phyloP scores from a whole-genome alignment of 2,888 invertebrate genomes.

The Nyleta sp. region DNA sequence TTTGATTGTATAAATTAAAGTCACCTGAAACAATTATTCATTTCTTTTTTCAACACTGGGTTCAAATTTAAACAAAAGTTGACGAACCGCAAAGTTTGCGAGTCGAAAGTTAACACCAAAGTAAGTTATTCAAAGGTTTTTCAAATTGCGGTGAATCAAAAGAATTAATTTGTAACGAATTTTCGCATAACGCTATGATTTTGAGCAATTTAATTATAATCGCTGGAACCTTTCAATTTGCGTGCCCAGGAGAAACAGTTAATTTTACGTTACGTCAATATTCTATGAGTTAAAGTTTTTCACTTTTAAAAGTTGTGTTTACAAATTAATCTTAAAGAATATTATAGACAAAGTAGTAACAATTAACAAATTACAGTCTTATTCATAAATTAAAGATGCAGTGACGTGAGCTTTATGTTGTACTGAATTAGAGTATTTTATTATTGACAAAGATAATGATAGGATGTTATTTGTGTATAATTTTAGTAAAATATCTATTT shows the following conservation, averaged over 20 bases:
- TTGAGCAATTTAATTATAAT: not conserved
- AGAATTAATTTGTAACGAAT: conserved; percentile 3
- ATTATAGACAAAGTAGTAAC: not conserved
- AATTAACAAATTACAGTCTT: not conserved
- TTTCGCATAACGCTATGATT: not conserved
- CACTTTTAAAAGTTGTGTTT: not conserved
- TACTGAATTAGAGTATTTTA: too few species aligned
- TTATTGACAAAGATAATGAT: too few species aligned
- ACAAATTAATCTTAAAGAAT: not conserved
- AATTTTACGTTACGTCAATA: conserved; percentile 4
- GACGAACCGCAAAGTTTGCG: too few species aligned
- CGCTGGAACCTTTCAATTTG: conserved; percentile 1
- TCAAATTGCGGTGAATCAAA: not conserved
- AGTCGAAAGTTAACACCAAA: too few species aligned
- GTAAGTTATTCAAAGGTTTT: not conserved
- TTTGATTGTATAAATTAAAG: conserved; percentile 2
- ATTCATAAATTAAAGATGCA: not conserved
- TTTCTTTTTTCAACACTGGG: not conserved
- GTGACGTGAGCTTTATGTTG: too few species aligned
- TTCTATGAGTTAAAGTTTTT: not conserved
- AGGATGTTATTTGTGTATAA: too few species aligned
- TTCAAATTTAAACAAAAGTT: not conserved
- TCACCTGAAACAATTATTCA: not conserved
- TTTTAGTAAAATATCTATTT: too few species aligned
- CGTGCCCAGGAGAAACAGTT: not conserved